A percentile compares a stretch with the other conserved stretches of the same genome.
Evolutionary conservation across 2,888 invertebrate genomes (phyloP).

Genomic region (Melangyna quadrimaculata): DNA sequence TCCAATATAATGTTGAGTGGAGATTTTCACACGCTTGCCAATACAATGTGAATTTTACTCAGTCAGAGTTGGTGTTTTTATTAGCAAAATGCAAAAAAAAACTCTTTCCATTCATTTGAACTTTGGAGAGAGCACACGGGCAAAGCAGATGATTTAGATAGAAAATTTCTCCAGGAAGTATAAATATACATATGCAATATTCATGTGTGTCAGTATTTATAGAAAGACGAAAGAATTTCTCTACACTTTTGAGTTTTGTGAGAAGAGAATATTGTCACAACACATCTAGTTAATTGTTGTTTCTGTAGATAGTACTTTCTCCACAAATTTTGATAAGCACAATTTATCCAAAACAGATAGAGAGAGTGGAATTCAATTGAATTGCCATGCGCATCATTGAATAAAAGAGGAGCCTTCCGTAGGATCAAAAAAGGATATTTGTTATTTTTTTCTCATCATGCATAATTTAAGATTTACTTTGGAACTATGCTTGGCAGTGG

Average conservation of each 20-base stretch:
- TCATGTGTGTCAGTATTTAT: too few species aligned
- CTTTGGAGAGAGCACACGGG: not conserved
- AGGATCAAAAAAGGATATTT: conserved; percentile 58
- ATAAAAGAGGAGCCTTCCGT: conserved; percentile 9
- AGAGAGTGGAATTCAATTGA: conserved; percentile 3
- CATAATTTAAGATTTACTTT: conserved; percentile 26
- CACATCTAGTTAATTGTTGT: not conserved
- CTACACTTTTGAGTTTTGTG: conserved; percentile 1
- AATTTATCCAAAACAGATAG: not conserved
- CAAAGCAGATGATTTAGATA: conserved; percentile 13
- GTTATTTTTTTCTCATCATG: conserved; percentile 16
- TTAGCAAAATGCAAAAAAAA: not conserved
- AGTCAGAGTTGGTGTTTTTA: not conserved
- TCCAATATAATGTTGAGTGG: conserved; percentile 49
- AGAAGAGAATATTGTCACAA: not conserved
- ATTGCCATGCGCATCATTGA: conserved; percentile 43
- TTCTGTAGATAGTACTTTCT: not conserved
- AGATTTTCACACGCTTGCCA: conserved; percentile 63
- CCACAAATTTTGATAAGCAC: not conserved
- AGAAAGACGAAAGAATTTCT: not conserved
- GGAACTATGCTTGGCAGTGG: not conserved
- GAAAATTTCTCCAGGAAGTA: conserved; percentile 6
- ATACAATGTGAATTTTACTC: conserved; percentile 25
- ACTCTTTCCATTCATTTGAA: conserved; percentile 23
- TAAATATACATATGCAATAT: not conserved